phyloP scores from a whole-genome alignment of 2,888 invertebrate genomes.

The Drosophila borealis region DNA sequence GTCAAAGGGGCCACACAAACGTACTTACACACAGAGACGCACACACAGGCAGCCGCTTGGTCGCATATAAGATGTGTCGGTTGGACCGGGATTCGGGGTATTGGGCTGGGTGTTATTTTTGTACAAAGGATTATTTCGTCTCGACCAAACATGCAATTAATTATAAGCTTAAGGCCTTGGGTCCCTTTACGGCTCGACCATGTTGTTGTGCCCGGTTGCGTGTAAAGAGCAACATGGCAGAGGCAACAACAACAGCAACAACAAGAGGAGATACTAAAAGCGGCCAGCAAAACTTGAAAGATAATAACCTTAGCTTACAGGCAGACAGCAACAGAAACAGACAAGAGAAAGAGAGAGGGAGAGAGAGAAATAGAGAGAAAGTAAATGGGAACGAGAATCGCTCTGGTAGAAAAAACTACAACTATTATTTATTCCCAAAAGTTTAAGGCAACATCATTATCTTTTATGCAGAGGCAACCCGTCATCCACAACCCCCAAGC shows the following conservation, averaged over 20 bases:
- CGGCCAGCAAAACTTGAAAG: constrained; percentile 75
- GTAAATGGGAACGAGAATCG: constrained; percentile 23
- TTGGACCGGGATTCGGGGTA: constrained; percentile 24
- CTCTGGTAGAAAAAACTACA: constrained; percentile 49
- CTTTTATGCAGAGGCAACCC: constrained; percentile 77
- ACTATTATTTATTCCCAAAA: constrained; percentile 83
- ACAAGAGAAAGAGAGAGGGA: constrained; percentile 30
- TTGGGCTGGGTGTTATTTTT: constrained; percentile 71
- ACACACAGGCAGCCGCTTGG: constrained; percentile 20
- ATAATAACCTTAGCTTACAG: constrained; percentile 81
- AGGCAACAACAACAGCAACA: constrained; percentile 46
- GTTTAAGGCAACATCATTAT: constrained; percentile 84
- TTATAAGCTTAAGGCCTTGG: constrained; percentile 85
- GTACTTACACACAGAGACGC: constrained; percentile 25
- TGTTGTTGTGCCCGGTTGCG: constrained; percentile 65
- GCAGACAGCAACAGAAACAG: constrained; percentile 42
- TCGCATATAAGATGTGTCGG: constrained; percentile 52
- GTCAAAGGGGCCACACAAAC: constrained; percentile 57
- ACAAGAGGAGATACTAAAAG: constrained; percentile 47
- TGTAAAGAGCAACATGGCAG: constrained; percentile 60
- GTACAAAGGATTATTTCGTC: constrained; percentile 84
- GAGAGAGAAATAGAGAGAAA: neutral
- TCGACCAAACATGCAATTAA: constrained; percentile 85
- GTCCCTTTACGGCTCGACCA: constrained; percentile 75
- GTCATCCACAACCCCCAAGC: constrained; percentile 11